These are phyloP conservation scores for Temnothorax ravouxi DNA, from an alignment of 2,888 invertebrate species.

Conservation along the genomic window DNA sequence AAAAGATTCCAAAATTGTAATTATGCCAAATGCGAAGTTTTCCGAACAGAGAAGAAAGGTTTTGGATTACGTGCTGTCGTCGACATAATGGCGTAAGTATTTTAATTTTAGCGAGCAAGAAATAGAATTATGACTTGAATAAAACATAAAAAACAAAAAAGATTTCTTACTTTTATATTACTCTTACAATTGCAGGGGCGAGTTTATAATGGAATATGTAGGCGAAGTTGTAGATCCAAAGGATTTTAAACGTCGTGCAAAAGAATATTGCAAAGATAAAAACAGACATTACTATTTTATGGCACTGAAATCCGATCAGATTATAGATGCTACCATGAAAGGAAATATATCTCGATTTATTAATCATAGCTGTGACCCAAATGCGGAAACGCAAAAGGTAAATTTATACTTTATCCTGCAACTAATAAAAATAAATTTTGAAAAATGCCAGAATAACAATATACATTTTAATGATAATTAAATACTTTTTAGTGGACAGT, in stretches of 20 bases:
- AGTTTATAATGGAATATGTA: slow-evolving; percentile 99
- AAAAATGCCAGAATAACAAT: slow-evolving; percentile 71
- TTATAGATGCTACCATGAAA: slow-evolving; percentile 98
- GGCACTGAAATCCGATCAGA: slow-evolving; percentile 96
- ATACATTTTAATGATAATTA: slow-evolving; percentile 33
- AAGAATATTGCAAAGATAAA: slow-evolving; percentile 95
- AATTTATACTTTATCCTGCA: slow-evolving; percentile 9
- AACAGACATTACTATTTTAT: slow-evolving; percentile 99
- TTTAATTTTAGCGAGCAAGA: slow-evolving; percentile 69
- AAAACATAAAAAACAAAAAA: slow-evolving; percentile 68
- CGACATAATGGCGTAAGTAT: slow-evolving; percentile 91
- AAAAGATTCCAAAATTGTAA: slow-evolving; percentile 96
- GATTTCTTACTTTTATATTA: slow-evolving; percentile 39
- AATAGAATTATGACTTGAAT: not conserved
- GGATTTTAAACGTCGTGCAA: slow-evolving; percentile 95
- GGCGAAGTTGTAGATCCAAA: slow-evolving; percentile 98
- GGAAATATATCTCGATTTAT: slow-evolving; percentile 99
- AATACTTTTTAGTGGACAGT: slow-evolving; percentile 91
- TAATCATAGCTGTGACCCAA: slow-evolving; percentile 99
- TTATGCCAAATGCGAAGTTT: slow-evolving; percentile 95
- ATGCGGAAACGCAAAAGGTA: slow-evolving; percentile 98
- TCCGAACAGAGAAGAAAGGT: slow-evolving; percentile 97
- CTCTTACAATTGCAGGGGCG: slow-evolving; percentile 89
- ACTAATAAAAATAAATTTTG: not conserved
- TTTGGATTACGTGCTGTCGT: slow-evolving; percentile 94